phyloP scores from a whole-genome alignment of 2,888 invertebrate genomes.

The Arctia plantaginis region DNA sequence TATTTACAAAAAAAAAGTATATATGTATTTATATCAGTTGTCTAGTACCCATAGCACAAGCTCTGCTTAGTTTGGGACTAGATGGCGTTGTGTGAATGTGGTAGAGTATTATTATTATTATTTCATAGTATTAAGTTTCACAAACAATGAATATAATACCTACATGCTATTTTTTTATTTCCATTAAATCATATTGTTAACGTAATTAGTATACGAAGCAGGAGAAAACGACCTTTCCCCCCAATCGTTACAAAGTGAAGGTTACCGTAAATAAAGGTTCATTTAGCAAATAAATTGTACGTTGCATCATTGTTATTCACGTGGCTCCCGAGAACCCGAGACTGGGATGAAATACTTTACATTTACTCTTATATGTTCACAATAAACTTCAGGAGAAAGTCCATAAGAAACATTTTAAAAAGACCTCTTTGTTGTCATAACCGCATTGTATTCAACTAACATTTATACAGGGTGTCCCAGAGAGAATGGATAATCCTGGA shows the following conservation, averaged over 20 bases:
- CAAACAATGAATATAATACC: not conserved
- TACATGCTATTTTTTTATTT: not conserved
- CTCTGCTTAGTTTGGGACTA: too few relatives aligned
- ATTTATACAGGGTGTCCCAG: too few relatives aligned
- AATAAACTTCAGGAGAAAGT: slow-evolving; percentile 7
- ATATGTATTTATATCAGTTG: too few relatives aligned
- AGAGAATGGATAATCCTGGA: too few relatives aligned
- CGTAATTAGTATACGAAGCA: slow-evolving; percentile 43
- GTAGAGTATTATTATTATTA: too few relatives aligned
- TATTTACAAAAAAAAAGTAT: too few relatives aligned
- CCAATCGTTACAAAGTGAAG: slow-evolving; percentile 1
- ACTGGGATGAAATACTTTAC: slow-evolving; percentile 34
- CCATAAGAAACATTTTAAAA: slow-evolving; percentile 13
- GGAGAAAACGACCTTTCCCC: slow-evolving; percentile 30
- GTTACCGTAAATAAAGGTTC: slow-evolving; percentile 22
- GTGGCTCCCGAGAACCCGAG: slow-evolving; percentile 4
- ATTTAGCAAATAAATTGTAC: slow-evolving; percentile 40
- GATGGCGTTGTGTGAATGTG: too few relatives aligned
- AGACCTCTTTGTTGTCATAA: slow-evolving; percentile 11
- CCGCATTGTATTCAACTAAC: not conserved
- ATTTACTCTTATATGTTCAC: slow-evolving; percentile 8
- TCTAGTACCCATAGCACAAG: too few relatives aligned
- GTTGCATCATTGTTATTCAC: slow-evolving; percentile 48
- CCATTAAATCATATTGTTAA: slow-evolving; percentile 7
- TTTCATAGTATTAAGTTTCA: too few relatives aligned